Evolutionary conservation across 2,113 vertebrate genomes (phyloP).

Genomic region (Deroptyus accipitrinus): DNA sequence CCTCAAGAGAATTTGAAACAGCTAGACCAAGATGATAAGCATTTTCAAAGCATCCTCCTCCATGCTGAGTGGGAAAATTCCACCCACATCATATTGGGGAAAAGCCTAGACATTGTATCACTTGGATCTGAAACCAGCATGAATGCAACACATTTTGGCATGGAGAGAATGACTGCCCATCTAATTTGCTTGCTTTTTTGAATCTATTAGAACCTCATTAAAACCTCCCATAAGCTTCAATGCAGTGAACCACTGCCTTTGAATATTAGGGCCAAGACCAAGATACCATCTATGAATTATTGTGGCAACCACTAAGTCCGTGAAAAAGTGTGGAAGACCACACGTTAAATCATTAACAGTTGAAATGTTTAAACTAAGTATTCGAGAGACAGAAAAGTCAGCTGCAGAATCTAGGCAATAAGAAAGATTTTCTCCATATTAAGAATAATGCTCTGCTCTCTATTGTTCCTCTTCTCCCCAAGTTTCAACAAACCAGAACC

Average conservation of each 20-base stretch:
- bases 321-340: background rate
- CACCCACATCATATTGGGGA: rapidly evolving
- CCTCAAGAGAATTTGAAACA: background rate
- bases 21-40: rapidly evolving
- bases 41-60: background rate
- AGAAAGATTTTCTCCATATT: background rate
- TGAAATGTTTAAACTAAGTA: background rate
- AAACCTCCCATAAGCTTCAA: background rate
- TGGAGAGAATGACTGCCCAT: background rate
- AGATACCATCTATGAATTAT: background rate
- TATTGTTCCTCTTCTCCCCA: background rate
- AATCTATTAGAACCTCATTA: background rate
- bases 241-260: background rate
- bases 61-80: background rate
- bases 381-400: background rate
- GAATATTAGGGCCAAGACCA: background rate
- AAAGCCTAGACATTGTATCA: background rate
- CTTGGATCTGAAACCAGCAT: background rate
- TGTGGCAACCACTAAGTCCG: background rate
- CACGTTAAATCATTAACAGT: background rate
- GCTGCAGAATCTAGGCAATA: background rate
- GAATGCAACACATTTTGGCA: background rate
- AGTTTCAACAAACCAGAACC: background rate
- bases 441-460: background rate
- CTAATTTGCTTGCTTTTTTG: background rate